Evolutionary conservation across 2,113 vertebrate genomes (phyloP).

Genomic region (Tychaedon coryphoeus): DNA sequence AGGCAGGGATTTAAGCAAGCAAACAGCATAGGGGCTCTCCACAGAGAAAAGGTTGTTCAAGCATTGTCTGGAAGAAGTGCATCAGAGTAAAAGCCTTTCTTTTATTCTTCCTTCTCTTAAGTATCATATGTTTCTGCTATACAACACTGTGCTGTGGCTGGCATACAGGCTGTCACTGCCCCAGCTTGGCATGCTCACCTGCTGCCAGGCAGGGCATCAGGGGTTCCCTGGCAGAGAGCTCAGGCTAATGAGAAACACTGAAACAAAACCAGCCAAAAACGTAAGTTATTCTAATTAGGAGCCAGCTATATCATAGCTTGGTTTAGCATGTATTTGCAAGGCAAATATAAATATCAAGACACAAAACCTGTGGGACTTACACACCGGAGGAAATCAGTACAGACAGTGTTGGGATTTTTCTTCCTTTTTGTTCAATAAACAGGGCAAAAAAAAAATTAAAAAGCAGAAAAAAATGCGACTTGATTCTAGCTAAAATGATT

Average conservation of each 20-base stretch:
- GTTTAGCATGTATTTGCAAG: neutral
- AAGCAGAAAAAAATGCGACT: neutral
- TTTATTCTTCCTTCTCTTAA: neutral
- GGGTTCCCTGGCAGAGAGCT: neutral
- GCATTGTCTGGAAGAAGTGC: neutral
- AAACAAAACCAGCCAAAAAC: neutral
- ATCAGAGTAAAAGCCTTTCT: neutral
- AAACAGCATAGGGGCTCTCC: neutral
- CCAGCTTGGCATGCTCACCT: neutral
- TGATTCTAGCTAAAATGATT: neutral
- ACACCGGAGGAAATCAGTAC: neutral
- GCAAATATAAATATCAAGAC: neutral
- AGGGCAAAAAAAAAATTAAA: neutral
- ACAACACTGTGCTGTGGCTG: neutral
- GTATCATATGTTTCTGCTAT: neutral
- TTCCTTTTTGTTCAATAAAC: neutral
- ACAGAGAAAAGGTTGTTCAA: neutral
- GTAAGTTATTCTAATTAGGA: neutral
- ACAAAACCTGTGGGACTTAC: neutral
- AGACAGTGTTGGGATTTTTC: neutral
- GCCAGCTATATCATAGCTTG: neutral
- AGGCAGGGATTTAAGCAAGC: neutral
- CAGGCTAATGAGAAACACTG: neutral
- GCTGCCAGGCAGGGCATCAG: neutral
- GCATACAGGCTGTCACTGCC: neutral